Evolutionary conservation across 2,797 vertebrate genomes (phyloP).

Genomic region (Amphiprion clarkii): DNA sequence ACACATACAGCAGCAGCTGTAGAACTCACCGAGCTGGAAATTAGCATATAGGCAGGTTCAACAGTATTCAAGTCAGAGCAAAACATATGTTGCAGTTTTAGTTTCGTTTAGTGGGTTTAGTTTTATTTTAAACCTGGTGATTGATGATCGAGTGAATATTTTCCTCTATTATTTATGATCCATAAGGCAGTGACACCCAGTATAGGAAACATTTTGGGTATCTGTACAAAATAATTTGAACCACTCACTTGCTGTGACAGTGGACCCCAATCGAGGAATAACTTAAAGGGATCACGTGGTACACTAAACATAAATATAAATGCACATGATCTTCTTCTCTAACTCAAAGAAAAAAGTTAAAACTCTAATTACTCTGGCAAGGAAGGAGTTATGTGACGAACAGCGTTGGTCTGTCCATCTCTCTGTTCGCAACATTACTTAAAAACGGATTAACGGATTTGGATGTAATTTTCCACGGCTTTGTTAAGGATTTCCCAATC

Average conservation of each 20-base stretch:
- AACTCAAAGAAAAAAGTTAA: no score
- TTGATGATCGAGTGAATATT: not conserved
- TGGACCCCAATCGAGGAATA: not conserved
- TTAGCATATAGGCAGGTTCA: constrained; percentile 24
- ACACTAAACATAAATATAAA: not conserved
- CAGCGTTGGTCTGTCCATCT: no score
- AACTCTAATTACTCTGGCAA: no score
- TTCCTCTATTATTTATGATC: constrained; percentile 7
- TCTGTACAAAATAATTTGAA: not conserved
- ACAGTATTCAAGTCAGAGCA: constrained; percentile 8
- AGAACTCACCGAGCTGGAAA: constrained; percentile 25
- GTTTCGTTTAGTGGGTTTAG: no score
- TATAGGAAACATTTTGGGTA: not conserved
- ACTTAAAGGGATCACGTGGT: not conserved
- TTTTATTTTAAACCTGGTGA: not conserved
- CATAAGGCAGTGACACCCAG: not conserved
- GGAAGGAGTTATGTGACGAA: no score
- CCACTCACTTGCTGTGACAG: not conserved
- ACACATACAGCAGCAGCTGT: constrained; percentile 5
- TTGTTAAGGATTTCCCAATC: no score
- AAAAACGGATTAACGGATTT: no score
- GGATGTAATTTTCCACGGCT: no score
- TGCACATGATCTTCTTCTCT: no score
- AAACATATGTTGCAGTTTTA: not conserved
- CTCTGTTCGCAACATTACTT: no score